These are phyloP conservation scores for Tortricodes alternella DNA, from an alignment of 2,888 invertebrate species.

Conservation along the genomic window DNA sequence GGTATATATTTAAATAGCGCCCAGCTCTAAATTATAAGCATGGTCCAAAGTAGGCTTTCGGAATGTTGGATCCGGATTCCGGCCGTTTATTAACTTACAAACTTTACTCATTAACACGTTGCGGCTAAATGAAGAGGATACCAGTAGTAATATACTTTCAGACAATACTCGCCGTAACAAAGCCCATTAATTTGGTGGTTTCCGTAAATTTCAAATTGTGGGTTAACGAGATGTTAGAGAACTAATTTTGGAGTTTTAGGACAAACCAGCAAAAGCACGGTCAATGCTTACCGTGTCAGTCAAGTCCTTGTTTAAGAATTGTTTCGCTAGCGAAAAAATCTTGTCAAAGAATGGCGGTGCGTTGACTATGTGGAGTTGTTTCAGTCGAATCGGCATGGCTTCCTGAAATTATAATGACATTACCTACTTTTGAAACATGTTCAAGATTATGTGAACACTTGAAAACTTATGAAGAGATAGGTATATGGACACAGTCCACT, in stretches of 20 bases:
- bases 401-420: conserved; percentile 71
- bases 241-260: not conserved
- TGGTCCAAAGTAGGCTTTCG: not conserved
- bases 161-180: not conserved
- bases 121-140: not conserved
- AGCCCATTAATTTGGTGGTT: not conserved
- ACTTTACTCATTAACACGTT: not conserved
- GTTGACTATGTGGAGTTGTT: conserved; percentile 86
- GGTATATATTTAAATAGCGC: too few relatives aligned
- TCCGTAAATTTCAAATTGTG: not conserved
- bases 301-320: conserved; percentile 86
- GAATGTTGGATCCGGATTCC: not conserved
- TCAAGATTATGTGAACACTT: too few relatives aligned
- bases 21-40: not conserved
- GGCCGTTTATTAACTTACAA: not conserved
- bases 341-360: conserved; percentile 85
- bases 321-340: conserved; percentile 83
- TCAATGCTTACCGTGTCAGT: conserved; percentile 81
- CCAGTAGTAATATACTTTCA: not conserved
- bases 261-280: not conserved
- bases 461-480: too few relatives aligned
- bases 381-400: conserved; percentile 86
- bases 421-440: not conserved
- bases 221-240: not conserved
- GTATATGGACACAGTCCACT: too few relatives aligned